Percentiles rank a stretch among this genome's conserved stretches.
phyloP scores from a whole-genome alignment of 1,140 invertebrate species.

The Aricia agestis region DNA sequence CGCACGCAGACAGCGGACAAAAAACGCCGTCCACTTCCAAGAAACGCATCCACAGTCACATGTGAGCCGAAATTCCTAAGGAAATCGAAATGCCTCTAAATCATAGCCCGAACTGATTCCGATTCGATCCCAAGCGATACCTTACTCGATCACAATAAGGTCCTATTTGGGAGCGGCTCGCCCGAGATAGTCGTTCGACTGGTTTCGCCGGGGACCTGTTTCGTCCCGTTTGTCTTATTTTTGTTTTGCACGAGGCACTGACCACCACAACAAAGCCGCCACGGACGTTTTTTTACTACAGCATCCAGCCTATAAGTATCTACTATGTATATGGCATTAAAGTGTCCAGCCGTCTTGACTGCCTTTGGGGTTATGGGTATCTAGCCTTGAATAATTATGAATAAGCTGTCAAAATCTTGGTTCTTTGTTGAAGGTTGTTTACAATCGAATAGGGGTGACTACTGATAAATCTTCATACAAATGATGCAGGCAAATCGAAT shows the following conservation, averaged over 20 bases:
- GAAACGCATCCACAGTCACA: constrained; percentile 40
- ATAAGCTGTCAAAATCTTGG: neutral
- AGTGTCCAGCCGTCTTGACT: neutral
- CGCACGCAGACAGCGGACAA: constrained; percentile 35
- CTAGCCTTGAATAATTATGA: neutral
- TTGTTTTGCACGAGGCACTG: constrained; percentile 70
- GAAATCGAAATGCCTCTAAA: constrained; percentile 70
- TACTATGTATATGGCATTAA: neutral
- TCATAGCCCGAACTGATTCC: constrained; percentile 41
- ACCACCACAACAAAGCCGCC: constrained; percentile 72
- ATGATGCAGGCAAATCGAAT: too few relatives aligned
- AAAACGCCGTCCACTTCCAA: constrained; percentile 35
- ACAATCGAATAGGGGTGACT: too few relatives aligned
- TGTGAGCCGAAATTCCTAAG: constrained; percentile 64
- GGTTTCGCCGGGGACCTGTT: constrained; percentile 58
- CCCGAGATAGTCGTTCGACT: constrained; percentile 41
- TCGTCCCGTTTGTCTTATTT: constrained; percentile 63
- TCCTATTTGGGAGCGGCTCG: constrained; percentile 16
- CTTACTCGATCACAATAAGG: constrained; percentile 17
- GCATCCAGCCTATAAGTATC: constrained; percentile 14
- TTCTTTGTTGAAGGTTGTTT: too few relatives aligned
- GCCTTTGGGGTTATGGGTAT: neutral
- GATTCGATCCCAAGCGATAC: neutral
- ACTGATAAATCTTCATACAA: too few relatives aligned
- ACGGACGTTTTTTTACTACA: constrained; percentile 52